These are phyloP conservation scores for Triops cancriformis DNA, from an alignment of 1,140 invertebrate genomes.

Conservation along the genomic window DNA sequence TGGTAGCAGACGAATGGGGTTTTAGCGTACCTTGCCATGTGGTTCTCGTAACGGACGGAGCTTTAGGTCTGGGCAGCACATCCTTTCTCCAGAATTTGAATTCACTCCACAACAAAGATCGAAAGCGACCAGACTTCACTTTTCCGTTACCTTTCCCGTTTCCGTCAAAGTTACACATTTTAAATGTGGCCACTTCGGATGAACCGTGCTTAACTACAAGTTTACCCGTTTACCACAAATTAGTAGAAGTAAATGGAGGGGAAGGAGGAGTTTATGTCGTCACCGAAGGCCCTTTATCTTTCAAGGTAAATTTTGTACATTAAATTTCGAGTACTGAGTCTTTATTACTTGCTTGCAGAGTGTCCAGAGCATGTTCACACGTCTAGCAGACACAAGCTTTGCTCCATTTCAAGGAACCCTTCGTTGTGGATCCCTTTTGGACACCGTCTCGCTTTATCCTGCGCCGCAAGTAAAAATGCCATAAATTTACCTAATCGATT, in stretches of 20 bases:
- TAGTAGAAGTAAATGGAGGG: constrained; percentile 51
- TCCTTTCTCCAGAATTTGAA: constrained; percentile 47
- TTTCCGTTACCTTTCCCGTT: constrained; percentile 69
- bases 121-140: constrained; percentile 38
- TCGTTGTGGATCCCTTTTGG: constrained; percentile 66
- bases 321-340: neutral
- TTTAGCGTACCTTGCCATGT: constrained; percentile 69
- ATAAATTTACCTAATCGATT: constrained; percentile 18
- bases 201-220: constrained; percentile 34
- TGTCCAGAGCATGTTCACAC: constrained; percentile 58
- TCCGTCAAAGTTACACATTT: constrained; percentile 66
- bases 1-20: constrained; percentile 76
- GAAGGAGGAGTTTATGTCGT: constrained; percentile 52
- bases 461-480: constrained; percentile 51
- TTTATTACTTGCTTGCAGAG: constrained; percentile 36
- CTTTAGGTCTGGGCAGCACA: constrained; percentile 55
- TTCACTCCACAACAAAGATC: constrained; percentile 38
- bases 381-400: constrained; percentile 67
- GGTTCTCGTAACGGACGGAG: constrained; percentile 71
- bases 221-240: constrained; percentile 43
- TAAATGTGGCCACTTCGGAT: constrained; percentile 50
- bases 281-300: constrained; percentile 49
- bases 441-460: constrained; percentile 64
- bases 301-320: constrained; percentile 36
- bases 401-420: constrained; percentile 63